These are phyloP conservation scores for Chromoteleia sp. DNA, from an alignment of 2,888 invertebrate species.

Conservation along the genomic window DNA sequence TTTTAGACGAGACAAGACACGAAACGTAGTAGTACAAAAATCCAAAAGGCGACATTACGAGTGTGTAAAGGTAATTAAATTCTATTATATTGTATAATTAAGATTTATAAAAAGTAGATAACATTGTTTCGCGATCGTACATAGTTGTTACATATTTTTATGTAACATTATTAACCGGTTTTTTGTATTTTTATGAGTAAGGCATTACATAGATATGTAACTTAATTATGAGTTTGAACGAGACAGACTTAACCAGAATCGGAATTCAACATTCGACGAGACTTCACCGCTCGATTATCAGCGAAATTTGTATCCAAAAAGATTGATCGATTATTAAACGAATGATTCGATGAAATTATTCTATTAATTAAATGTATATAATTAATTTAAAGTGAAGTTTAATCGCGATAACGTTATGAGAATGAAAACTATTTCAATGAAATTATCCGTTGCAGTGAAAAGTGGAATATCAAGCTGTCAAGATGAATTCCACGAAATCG, in stretches of 20 bases:
- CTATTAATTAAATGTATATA: too few species aligned
- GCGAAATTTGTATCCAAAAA: not conserved
- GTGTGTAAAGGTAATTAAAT: conserved; percentile 39
- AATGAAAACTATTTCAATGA: too few species aligned
- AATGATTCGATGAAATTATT: too few species aligned
- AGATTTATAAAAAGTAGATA: conserved; percentile 21
- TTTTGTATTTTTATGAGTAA: not conserved
- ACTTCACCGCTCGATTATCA: too few species aligned
- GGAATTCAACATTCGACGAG: too few species aligned
- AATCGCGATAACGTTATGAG: too few species aligned
- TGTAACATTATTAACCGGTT: conserved; percentile 13
- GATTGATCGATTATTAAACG: too few species aligned
- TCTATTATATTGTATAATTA: conserved; percentile 5
- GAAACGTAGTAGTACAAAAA: conserved; percentile 56
- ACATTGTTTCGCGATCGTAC: conserved; percentile 6
- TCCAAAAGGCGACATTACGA: conserved; percentile 50
- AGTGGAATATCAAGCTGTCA: conserved; percentile 1
- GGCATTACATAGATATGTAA: not conserved
- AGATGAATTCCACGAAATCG: conserved; percentile 29
- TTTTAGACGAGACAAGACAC: conserved; percentile 50
- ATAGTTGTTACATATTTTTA: not conserved
- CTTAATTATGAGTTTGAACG: not conserved
- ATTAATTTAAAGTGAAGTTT: too few species aligned
- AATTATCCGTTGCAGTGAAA: not conserved
- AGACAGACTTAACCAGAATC: too few species aligned